Conservation (phyloP, 2,888 invertebrate species). For the Chrysolina haemoptera region DNA sequence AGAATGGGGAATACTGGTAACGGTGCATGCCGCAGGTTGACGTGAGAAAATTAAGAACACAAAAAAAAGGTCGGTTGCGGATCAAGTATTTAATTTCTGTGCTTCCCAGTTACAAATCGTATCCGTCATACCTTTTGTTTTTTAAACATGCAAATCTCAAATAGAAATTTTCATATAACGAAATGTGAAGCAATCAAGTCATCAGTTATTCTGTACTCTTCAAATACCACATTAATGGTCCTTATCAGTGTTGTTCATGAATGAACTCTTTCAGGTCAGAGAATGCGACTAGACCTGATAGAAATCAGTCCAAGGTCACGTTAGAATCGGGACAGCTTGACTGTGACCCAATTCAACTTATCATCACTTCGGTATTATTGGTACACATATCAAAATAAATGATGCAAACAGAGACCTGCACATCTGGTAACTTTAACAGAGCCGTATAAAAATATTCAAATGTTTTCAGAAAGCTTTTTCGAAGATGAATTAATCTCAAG, state of each 20-base stretch:
- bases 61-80: no score
- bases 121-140: no score
- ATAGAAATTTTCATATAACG: no score
- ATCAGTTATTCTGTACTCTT: background rate
- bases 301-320: background rate
- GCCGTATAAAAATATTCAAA: background rate
- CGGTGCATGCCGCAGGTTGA: no score
- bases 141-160: no score
- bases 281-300: background rate
- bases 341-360: background rate
- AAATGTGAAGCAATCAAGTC: no score
- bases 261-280: background rate
- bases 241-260: constrained; percentile 15
- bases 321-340: background rate
- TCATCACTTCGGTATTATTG: background rate
- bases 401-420: background rate
- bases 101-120: no score
- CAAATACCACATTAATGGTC: background rate
- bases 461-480: background rate
- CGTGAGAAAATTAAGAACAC: no score
- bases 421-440: background rate
- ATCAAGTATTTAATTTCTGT: no score
- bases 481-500: no score
- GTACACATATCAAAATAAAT: background rate
- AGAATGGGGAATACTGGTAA: no score